These are phyloP conservation scores for Conger conger DNA, from an alignment of 2,113 vertebrate genomes.

Conservation along the genomic window DNA sequence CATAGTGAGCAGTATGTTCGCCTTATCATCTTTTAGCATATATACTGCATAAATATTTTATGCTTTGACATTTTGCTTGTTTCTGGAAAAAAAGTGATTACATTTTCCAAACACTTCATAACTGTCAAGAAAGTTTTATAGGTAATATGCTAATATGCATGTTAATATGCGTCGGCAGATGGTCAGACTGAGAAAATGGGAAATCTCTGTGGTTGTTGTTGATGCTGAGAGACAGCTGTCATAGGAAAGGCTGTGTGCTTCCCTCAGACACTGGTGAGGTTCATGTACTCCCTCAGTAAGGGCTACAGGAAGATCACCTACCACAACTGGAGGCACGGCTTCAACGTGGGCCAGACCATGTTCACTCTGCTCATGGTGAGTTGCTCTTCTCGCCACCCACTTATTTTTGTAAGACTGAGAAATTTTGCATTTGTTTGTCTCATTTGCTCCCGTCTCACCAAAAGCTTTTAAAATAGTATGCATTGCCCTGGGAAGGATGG, in stretches of 20 bases:
- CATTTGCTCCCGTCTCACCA: too few relatives aligned
- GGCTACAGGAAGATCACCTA: slow-evolving; percentile 78
- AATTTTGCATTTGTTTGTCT: too few relatives aligned
- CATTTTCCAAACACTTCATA: too few relatives aligned
- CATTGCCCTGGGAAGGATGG: too few relatives aligned
- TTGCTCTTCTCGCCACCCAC: too few relatives aligned
- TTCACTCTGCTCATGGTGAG: slow-evolving; percentile 75
- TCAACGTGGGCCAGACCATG: slow-evolving; percentile 81
- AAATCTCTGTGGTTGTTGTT: neutral
- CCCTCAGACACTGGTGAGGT: slow-evolving; percentile 67
- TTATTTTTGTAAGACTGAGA: too few relatives aligned
- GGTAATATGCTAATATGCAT: neutral
- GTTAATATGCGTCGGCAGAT: neutral
- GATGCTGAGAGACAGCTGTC: neutral
- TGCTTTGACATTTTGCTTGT: neutral
- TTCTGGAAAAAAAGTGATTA: too few relatives aligned
- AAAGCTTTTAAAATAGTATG: too few relatives aligned
- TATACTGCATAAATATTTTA: neutral
- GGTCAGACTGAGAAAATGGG: neutral
- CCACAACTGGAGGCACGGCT: slow-evolving; percentile 81
- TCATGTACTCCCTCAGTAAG: slow-evolving; percentile 74
- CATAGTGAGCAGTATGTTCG: neutral
- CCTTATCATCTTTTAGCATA: neutral
- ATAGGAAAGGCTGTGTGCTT: neutral
- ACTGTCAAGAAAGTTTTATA: too few relatives aligned